Evolutionary conservation across 2,113 vertebrate species (phyloP).

Genomic region (Chiloscyllium plagiosum): DNA sequence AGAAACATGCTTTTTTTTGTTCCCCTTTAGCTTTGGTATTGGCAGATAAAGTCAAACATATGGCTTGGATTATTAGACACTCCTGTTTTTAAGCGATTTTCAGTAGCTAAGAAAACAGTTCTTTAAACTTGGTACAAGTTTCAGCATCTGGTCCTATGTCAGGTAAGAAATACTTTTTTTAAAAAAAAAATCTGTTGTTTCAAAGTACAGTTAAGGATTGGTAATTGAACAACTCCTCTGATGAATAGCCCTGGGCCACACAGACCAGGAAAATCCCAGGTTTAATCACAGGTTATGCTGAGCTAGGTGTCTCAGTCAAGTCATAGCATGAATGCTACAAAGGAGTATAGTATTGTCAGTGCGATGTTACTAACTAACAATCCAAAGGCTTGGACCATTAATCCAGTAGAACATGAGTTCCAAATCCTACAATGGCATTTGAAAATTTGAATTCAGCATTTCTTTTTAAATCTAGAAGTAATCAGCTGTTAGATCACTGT

Average conservation of each 20-base stretch:
- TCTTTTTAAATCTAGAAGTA: neutral
- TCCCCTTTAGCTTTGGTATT: neutral
- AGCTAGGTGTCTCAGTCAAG: neutral
- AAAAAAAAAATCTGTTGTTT: neutral
- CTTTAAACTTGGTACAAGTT: constrained; percentile 18
- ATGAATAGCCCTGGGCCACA: neutral
- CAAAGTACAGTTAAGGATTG: neutral
- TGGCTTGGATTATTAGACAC: constrained; percentile 16
- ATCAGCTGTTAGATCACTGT: neutral
- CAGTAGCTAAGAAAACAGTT: constrained; percentile 31
- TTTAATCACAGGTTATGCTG: neutral
- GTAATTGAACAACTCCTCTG: neutral
- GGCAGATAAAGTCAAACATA: neutral
- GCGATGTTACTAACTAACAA: neutral
- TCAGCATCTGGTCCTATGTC: neutral
- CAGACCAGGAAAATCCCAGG: neutral
- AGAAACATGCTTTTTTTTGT: neutral
- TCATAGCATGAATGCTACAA: neutral
- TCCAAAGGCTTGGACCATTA: neutral
- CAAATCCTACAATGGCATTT: neutral
- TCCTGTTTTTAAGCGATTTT: constrained; percentile 11
- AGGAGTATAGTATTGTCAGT: neutral
- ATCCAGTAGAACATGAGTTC: neutral
- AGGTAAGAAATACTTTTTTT: neutral
- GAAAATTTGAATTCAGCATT: neutral